Base-by-base conservation (phyloP, 2,888 invertebrate species). In the Coenonympha glycerion region DNA sequence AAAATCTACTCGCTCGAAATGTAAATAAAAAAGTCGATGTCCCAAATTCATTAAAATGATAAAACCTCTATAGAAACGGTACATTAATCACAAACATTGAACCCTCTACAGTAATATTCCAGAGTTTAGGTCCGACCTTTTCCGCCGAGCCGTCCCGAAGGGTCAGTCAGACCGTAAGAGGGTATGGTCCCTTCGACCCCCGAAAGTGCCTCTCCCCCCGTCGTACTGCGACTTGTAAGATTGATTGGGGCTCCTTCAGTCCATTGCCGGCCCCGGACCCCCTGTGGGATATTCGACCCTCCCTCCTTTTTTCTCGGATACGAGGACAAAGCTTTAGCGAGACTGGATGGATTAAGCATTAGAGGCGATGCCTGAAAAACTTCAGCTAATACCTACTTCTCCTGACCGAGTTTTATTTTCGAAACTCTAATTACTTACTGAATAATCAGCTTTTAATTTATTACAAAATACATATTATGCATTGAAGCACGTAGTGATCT, bases 181-280 rank as follows among this genome's bases (percentile, higher is more conserved):
- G 86, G 85, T 83, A 84, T 71, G 77, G 84, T 82, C 81, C 83
- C 80, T 80, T 68, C 76, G 72, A 81, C 80, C 79, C 71, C 73
- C 65, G 71, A 73, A 73, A 71, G 67, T 66, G 67, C 65, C 65
- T 60, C 60, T 62, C 64, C 60, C 62, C 63, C 61, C 71, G 68
- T 69, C 71, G 74, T 78, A 72, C 68, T 73, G 82, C 84, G 86
- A 86, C 86, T 87, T 84, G 85, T 84, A 88, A 88, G 88, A 88
- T 88, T 87, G 88, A 88, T 88, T 87, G 88, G 88, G 85, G 81
- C 87, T 85, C 85, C 87, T 87, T 84, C 82, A 87, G 87, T 87
- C 87, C 87, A 84, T 85, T 83, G 81, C 85, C 71, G 76, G 66
- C 81, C 80, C 31, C n/a, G n/a, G n/a, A n/a, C n/a, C 76, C 78